Evolutionary conservation across 1,140 invertebrate genomes (phyloP).

Genomic region (Sitophilus oryzae): DNA sequence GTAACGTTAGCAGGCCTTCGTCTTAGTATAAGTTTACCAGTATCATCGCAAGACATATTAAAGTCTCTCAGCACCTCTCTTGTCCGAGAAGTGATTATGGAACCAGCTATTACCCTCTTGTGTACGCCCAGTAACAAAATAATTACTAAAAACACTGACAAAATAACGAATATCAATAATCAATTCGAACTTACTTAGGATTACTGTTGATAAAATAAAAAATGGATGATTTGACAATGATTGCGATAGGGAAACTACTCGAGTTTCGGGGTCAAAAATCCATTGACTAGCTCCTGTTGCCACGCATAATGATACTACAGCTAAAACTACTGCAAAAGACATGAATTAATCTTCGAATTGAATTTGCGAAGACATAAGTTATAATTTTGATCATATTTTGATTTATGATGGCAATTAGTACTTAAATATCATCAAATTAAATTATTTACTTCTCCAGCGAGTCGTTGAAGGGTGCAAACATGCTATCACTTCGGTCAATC

Average conservation of each 20-base stretch:
- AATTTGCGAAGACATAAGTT: too few species aligned
- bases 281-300: slow-evolving; percentile 90
- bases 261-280: slow-evolving; percentile 86
- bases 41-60: slow-evolving; percentile 97
- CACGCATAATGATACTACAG: slow-evolving; percentile 79
- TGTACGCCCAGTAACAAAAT: slow-evolving; percentile 90
- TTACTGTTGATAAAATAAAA: slow-evolving; percentile 84
- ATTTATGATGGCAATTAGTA: background rate
- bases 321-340: slow-evolving; percentile 70
- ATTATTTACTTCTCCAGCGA: slow-evolving; percentile 81
- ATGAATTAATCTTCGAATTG: too few species aligned
- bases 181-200: slow-evolving; percentile 56
- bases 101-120: slow-evolving; percentile 90
- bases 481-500: slow-evolving; percentile 93
- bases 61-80: slow-evolving; percentile 86
- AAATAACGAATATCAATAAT: background rate
- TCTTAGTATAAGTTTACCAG: slow-evolving; percentile 83
- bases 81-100: slow-evolving; percentile 88
- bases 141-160: slow-evolving; percentile 58
- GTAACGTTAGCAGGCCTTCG: slow-evolving; percentile 59
- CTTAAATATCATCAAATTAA: too few species aligned
- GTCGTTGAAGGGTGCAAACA: slow-evolving; percentile 85
- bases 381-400: background rate
- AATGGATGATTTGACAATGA: slow-evolving; percentile 94
- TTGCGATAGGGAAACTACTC: slow-evolving; percentile 80